Base-by-base conservation (phyloP, 2,888 invertebrate species). In the Laspeyria flexula region DNA sequence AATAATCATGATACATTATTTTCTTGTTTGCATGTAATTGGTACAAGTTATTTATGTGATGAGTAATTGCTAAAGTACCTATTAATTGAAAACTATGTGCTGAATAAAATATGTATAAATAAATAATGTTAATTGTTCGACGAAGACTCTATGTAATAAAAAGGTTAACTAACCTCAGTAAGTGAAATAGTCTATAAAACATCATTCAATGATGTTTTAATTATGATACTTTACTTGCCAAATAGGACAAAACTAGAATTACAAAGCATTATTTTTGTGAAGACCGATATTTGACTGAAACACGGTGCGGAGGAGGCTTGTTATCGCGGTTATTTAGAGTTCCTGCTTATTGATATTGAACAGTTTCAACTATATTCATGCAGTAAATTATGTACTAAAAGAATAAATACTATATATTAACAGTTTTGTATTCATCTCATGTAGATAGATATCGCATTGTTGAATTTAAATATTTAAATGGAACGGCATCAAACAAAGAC, bases 351-450 rank as follows among this genome's bases (percentile, higher is more conserved):
- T 55, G 55, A 63, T 60, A 64, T 50, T 38, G 50, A 55, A 57
- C 34, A 48, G 53, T 67, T 68, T 61, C 71, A 60, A 60, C 55
- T 33, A 39, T 53, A 65, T 58, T 23, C 53, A 44, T 43, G 55
- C 55, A 54, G 46, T 49, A 70, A 58, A 65, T 64, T 51, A 65
- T 63, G 46, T 59, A 62, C 60, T 69, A 66, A 67, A 60, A 66
- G 40, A 72, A 65, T 66, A 73, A 71, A 77, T 70, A 62, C 57
- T 67, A 71, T 61, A 31, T 68, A 74, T 73, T 67, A 69, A 71
- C 59, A 78, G 76, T 79, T 85, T 81, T 72, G 81, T 85, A 88
- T 88, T 86, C 88, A 83, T 85, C 82, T 82, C 86, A 83, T 79
- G 84, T 72, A 69, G 74, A 67, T 81, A 81, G 75, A 83, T 79